phyloP scores from a whole-genome alignment of 2,888 invertebrate species.

The Psylliodes chrysocephalus region DNA sequence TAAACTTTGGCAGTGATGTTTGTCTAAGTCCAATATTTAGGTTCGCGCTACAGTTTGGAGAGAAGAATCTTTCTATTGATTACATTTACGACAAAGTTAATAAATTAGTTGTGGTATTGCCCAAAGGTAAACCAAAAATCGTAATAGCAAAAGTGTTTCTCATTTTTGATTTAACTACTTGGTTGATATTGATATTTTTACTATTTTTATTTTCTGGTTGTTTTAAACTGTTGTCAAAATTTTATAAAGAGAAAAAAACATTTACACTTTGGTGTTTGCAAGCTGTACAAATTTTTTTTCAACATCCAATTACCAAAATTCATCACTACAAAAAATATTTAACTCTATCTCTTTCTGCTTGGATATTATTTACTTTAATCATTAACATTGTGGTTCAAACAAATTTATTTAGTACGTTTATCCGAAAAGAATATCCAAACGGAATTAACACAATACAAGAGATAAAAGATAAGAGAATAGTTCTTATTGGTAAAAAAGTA shows the following conservation, averaged over 20 bases:
- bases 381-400: slow-evolving; percentile 17
- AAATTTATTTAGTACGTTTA: slow-evolving; percentile 8
- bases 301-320: neutral
- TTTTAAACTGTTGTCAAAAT: slow-evolving; percentile 1
- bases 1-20: neutral
- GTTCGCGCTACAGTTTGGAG: neutral
- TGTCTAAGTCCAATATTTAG: slow-evolving; percentile 6
- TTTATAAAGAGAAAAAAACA: neutral
- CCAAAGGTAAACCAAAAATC: neutral
- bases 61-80: neutral
- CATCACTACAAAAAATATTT: neutral
- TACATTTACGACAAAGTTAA: slow-evolving; percentile 12
- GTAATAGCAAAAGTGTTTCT: neutral
- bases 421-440: neutral
- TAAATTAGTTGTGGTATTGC: slow-evolving; percentile 8
- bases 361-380: slow-evolving; percentile 17
- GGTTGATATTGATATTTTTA: neutral
- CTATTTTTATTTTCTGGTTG: neutral
- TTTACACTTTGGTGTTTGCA: slow-evolving; percentile 4
- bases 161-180: slow-evolving; percentile 17
- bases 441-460: slow-evolving; percentile 1
- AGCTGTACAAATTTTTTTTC: slow-evolving; percentile 12
- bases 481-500: neutral
- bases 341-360: neutral
- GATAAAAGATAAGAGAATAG: neutral